Percentiles rank a stretch among this genome's conserved stretches.
phyloP scores from a whole-genome alignment of 2,888 invertebrate genomes.

The Nymphalis urticae region DNA sequence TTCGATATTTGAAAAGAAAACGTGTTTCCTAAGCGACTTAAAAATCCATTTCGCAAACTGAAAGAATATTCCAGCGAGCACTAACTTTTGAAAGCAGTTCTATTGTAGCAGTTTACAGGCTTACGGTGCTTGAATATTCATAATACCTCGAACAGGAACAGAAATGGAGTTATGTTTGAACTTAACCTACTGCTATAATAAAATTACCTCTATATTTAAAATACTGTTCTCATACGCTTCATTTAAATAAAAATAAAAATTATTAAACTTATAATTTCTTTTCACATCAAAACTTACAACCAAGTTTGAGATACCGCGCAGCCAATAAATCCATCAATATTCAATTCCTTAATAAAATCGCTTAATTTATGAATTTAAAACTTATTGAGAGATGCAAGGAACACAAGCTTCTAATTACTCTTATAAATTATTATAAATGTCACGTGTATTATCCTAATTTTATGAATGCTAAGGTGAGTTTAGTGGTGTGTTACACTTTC shows the following conservation, averaged over 20 bases:
- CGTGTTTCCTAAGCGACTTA: constrained; percentile 33
- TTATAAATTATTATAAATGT: too few species aligned
- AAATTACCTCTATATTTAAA: constrained; percentile 22
- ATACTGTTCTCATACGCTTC: background rate
- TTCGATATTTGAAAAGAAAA: constrained; percentile 30
- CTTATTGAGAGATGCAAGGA: too few species aligned
- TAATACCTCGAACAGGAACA: constrained; percentile 23
- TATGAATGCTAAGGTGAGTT: too few species aligned
- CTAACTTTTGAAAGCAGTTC: constrained; percentile 35
- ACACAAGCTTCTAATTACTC: too few species aligned
- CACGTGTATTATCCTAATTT: too few species aligned
- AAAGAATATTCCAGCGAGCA: constrained; percentile 31
- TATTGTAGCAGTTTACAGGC: constrained; percentile 34
- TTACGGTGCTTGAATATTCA: constrained; percentile 31
- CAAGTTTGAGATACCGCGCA: too few species aligned
- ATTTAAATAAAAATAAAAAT: background rate
- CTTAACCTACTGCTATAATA: constrained; percentile 23
- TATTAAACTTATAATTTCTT: too few species aligned
- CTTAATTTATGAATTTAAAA: too few species aligned
- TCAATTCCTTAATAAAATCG: too few species aligned
- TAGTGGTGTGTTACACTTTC: too few species aligned
- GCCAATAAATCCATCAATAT: too few species aligned
- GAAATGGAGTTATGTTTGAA: constrained; percentile 26
- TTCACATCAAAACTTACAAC: too few species aligned
- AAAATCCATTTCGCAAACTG: constrained; percentile 36